Conservation (phyloP, 2,113 vertebrate genomes). For the Corydoras sp. region DNA sequence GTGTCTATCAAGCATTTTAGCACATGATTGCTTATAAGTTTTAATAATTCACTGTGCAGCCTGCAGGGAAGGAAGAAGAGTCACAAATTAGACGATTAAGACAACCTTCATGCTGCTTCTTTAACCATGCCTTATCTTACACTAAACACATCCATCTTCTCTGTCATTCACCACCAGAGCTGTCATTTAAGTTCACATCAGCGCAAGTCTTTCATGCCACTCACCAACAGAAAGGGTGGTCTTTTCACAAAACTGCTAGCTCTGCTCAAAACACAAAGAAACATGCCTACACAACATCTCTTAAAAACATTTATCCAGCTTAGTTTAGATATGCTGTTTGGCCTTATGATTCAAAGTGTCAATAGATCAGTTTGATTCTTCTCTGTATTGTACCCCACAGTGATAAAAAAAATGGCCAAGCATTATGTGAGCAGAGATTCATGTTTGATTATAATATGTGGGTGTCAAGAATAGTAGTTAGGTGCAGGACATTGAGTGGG, state of each 20-base stretch:
- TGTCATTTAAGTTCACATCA: slow-evolving; percentile 27
- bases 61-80: slow-evolving; percentile 37
- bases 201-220: slow-evolving; percentile 8
- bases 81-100: slow-evolving; percentile 39
- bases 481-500: slow-evolving; percentile 21
- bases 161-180: slow-evolving; percentile 26
- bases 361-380: slow-evolving; percentile 19
- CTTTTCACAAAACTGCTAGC: neutral
- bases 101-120: slow-evolving; percentile 30
- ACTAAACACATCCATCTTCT: slow-evolving; percentile 30
- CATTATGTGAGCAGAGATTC: slow-evolving; percentile 9
- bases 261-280: neutral
- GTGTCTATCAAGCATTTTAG: slow-evolving; percentile 49
- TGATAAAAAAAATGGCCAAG: slow-evolving; percentile 5
- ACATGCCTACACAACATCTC: neutral
- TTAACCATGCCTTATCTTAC: slow-evolving; percentile 26
- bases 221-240: neutral
- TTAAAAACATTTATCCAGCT: neutral
- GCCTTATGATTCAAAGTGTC: slow-evolving; percentile 8
- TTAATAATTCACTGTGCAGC: slow-evolving; percentile 38
- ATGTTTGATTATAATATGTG: slow-evolving; percentile 19
- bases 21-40: slow-evolving; percentile 51
- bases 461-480: slow-evolving; percentile 30
- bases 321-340: slow-evolving; percentile 4
- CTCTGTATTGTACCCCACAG: neutral